Base-by-base conservation (phyloP, 2,888 invertebrate species). In the Altica lythri region DNA sequence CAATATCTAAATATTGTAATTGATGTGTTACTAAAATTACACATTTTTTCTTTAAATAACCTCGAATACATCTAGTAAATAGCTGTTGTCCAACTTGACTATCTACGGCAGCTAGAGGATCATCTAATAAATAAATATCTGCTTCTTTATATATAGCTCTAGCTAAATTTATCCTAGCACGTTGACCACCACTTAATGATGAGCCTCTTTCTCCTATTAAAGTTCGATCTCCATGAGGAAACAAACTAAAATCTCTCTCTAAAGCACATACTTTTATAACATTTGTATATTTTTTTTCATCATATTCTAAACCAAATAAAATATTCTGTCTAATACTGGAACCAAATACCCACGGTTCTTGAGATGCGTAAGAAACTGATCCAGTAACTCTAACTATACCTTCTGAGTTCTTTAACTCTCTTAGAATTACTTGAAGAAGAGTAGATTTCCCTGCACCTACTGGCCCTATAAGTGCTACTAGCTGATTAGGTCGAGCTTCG, bases 251-350 rank as follows among this genome's bases (percentile, higher is more conserved):
- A 73, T 92, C 92, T 57, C 83, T 75, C 68, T 85, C 83, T 48
- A 89, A 78, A 2, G 88, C 86, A 68, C 88, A 89, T 0, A 83
- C 85, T 34, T 82, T 81, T 2, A 92, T 77, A 22, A 84, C 86
- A 54, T 83, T 78, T 72, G 80, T 87, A 73, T 81, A 88, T 13
- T 83, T 80, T 17, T 82, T 80, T 18, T 81, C 78, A 63, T 86
- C 85, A 83, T 83, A 87, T 60, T 81, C 78, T 69, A 82, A 83
- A 0, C 95, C 95, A 75, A 97, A 96, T 1, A 93, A 73, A 61
- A 97, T 92, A 74, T 97, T 97, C 68, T 95, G 92, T n/a, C 90
- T 81, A 0, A 97, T 86, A 57, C 90, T 90, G 13, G 85, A 86
- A 52, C 85, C 85, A 68, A 89, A 89, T 0, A 88, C 71, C 93